Percentiles rank a stretch among this genome's conserved stretches.
These are phyloP conservation scores for Tenthredo amoena DNA, from an alignment of 2,888 invertebrate genomes.

Conservation along the genomic window DNA sequence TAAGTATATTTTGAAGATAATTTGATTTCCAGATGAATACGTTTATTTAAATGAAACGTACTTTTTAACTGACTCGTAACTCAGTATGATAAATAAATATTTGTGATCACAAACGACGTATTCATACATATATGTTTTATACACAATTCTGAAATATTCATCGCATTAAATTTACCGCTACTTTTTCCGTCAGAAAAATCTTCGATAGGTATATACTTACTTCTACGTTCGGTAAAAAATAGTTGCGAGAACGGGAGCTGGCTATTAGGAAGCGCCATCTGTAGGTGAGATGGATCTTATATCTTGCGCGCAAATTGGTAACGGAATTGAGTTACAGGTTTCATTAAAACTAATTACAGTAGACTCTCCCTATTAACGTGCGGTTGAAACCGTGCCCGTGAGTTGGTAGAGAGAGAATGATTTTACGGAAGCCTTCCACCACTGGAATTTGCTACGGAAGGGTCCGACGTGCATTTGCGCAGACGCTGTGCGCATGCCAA, in stretches of 20 bases:
- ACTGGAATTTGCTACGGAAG: neutral
- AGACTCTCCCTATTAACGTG: neutral
- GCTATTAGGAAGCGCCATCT: neutral
- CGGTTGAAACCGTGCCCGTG: neutral
- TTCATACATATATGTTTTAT: too few species aligned
- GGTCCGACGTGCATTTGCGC: neutral
- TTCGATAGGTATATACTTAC: neutral
- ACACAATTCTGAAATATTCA: too few species aligned
- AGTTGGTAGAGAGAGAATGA: neutral
- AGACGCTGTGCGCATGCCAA: neutral
- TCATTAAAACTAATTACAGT: conserved; percentile 2
- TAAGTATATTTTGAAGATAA: neutral
- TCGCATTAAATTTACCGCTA: too few species aligned
- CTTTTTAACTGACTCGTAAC: too few species aligned
- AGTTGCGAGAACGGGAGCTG: neutral
- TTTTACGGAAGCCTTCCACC: neutral
- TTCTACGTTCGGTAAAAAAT: neutral
- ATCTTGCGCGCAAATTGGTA: neutral
- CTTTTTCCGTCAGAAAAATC: neutral
- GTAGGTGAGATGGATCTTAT: neutral
- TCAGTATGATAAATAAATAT: neutral
- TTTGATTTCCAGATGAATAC: neutral
- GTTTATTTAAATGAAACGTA: too few species aligned
- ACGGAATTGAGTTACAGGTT: neutral
- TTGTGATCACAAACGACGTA: neutral